phyloP scores from a whole-genome alignment of 2,797 vertebrate species.

The Semotilus atromaculatus region DNA sequence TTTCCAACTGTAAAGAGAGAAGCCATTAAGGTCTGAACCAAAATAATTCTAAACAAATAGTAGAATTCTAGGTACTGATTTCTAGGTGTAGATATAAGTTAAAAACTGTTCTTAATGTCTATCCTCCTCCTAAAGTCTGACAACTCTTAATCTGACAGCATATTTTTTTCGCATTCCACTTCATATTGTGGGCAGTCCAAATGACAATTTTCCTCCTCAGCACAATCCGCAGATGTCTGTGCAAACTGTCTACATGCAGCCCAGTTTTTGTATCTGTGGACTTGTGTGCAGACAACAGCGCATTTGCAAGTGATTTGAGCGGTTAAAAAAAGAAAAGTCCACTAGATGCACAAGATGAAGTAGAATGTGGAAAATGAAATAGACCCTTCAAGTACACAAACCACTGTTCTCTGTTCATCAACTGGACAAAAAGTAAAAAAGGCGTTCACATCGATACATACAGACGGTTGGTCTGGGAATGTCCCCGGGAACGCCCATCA shows the following conservation, averaged over 20 bases:
- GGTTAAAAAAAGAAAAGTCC: neutral
- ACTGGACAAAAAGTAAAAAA: neutral
- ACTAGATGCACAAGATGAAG: neutral
- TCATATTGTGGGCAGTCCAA: neutral
- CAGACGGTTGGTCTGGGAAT: too few species aligned
- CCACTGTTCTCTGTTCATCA: neutral
- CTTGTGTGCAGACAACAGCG: neutral
- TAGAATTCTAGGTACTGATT: neutral
- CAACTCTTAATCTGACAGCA: neutral
- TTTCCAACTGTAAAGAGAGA: slow-evolving; percentile 23
- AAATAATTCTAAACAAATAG: neutral
- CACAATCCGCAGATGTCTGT: too few species aligned
- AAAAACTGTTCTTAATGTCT: neutral
- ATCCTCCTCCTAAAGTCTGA: neutral
- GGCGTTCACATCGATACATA: neutral
- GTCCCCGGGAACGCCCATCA: too few species aligned
- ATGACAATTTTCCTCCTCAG: neutral
- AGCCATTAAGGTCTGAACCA: neutral
- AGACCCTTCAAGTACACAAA: neutral
- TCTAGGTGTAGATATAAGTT: neutral
- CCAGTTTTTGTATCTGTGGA: neutral
- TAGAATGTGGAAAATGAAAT: neutral
- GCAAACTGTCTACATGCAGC: neutral
- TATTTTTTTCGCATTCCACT: neutral
- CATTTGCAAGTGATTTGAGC: neutral